Percentiles rank a stretch among this genome's conserved stretches.
These are phyloP conservation scores for Capricornis sumatraensis DNA, from an alignment of 2,113 vertebrate genomes.

Conservation along the genomic window DNA sequence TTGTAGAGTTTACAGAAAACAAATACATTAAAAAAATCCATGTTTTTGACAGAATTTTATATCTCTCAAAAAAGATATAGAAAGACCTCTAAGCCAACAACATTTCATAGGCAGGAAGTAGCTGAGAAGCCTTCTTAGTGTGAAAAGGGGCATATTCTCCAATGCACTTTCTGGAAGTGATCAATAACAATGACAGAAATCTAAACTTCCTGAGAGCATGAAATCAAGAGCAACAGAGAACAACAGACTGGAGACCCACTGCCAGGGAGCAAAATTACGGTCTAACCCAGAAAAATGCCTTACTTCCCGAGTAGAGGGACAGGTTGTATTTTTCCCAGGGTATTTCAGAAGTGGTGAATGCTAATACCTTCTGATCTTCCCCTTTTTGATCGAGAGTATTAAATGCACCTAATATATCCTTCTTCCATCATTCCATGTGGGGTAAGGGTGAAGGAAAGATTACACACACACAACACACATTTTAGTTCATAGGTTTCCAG, in stretches of 20 bases:
- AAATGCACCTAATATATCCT: not conserved
- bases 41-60: not conserved
- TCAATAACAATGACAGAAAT: not conserved
- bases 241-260: not conserved
- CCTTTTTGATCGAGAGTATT: not conserved
- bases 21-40: not conserved
- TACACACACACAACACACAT: not conserved
- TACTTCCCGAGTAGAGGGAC: not conserved
- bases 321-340: not conserved
- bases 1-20: not conserved
- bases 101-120: not conserved
- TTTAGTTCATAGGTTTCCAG: not conserved
- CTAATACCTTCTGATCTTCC: not conserved
- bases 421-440: not conserved
- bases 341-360: not conserved
- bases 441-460: not conserved
- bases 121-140: not conserved
- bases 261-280: not conserved
- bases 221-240: not conserved
- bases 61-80: not conserved
- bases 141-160: not conserved
- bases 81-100: not conserved
- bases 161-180: not conserved
- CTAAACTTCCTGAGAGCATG: not conserved
- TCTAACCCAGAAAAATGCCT: not conserved